Percentiles rank a stretch among this genome's conserved stretches.
Evolutionary conservation across 2,797 vertebrate species (phyloP).

Genomic region (Clamator glandarius): DNA sequence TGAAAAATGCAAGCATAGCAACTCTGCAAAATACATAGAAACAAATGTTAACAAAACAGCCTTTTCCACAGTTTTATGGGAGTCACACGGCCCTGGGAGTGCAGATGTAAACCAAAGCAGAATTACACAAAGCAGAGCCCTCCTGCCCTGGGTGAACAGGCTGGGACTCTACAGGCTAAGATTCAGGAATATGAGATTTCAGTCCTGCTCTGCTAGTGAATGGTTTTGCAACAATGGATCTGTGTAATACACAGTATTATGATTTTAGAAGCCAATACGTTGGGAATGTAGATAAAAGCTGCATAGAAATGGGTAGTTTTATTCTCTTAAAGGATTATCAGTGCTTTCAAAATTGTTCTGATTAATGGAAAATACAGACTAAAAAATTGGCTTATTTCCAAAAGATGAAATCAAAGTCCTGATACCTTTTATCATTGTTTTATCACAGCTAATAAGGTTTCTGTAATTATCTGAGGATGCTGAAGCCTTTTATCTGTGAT

Average conservation of each 20-base stretch:
- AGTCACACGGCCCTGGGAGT: neutral
- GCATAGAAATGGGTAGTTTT: constrained; percentile 50
- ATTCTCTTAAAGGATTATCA: constrained; percentile 66
- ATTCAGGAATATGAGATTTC: neutral
- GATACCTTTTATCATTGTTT: constrained; percentile 72
- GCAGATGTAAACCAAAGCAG: neutral
- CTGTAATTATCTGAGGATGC: constrained; percentile 72
- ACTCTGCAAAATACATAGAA: constrained; percentile 45
- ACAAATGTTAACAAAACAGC: neutral
- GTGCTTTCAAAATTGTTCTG: constrained; percentile 24
- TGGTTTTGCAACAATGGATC: neutral
- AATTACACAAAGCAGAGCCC: neutral
- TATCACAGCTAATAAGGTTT: constrained; percentile 75
- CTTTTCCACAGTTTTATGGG: neutral
- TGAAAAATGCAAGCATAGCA: constrained; percentile 55
- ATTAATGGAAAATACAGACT: constrained; percentile 74
- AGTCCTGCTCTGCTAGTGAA: neutral
- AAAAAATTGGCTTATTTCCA: constrained; percentile 66
- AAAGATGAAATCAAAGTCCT: constrained; percentile 65
- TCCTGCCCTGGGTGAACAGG: neutral
- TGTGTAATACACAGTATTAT: neutral
- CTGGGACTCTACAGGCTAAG: neutral
- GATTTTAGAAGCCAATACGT: neutral
- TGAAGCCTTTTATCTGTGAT: constrained; percentile 68
- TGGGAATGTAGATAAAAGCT: constrained; percentile 6